These are phyloP conservation scores for Drosophila quinaria DNA, from an alignment of 2,888 invertebrate genomes.

Conservation along the genomic window DNA sequence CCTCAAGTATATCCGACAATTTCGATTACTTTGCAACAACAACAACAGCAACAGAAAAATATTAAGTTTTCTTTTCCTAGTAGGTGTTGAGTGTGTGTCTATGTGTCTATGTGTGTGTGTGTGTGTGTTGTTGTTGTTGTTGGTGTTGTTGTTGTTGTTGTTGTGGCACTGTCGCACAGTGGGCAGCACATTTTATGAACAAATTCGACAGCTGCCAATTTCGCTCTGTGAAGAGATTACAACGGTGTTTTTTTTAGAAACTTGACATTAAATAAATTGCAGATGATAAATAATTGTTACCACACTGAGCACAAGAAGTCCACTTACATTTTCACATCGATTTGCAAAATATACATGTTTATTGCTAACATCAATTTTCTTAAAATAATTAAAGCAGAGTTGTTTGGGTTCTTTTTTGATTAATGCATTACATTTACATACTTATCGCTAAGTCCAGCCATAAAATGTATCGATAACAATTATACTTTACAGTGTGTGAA, in stretches of 20 bases:
- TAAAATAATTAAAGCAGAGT: background rate
- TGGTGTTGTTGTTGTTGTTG: background rate
- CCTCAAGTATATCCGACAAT: conserved; percentile 44
- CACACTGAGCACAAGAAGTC: background rate
- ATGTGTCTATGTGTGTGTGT: background rate
- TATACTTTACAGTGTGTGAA: background rate
- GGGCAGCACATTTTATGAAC: background rate
- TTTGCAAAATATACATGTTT: too few relatives aligned
- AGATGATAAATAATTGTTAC: background rate
- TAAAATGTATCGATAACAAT: background rate
- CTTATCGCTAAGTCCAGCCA: background rate
- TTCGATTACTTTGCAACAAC: conserved; percentile 47
- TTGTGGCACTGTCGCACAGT: conserved; percentile 10
- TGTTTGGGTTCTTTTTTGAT: background rate
- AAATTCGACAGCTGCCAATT: conserved; percentile 10
- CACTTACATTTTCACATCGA: background rate
- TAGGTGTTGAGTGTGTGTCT: background rate
- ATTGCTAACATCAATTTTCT: background rate
- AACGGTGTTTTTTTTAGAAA: background rate
- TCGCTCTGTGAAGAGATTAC: background rate
- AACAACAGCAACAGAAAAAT: conserved; percentile 3
- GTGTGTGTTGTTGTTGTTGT: background rate
- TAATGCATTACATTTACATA: too few relatives aligned
- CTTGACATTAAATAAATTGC: conserved; percentile 12
- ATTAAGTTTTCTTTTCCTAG: background rate